phyloP scores from a whole-genome alignment of 2,797 vertebrate species.

The Nothura maculosa region DNA sequence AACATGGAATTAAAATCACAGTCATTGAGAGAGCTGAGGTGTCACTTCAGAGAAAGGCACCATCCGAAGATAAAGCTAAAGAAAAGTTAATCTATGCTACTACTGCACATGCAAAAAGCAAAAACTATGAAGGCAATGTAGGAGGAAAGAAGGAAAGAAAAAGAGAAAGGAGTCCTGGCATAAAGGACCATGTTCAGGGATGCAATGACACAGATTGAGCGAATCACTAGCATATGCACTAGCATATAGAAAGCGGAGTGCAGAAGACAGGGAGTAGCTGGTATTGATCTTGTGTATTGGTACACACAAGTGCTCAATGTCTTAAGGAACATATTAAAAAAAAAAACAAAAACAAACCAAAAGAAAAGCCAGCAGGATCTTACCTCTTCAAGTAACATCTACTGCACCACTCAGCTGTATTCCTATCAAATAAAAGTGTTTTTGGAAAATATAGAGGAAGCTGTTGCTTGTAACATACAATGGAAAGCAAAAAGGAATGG shows the following conservation, averaged over 20 bases:
- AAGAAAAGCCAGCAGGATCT: neutral
- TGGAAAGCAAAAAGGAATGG: neutral
- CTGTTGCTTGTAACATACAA: neutral
- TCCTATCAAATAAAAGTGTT: neutral
- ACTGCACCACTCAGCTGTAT: neutral
- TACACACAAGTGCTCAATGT: neutral
- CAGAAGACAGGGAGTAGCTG: neutral
- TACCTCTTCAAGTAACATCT: neutral
- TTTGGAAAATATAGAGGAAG: neutral
- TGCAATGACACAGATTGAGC: neutral
- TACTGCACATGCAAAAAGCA: neutral
- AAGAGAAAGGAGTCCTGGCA: neutral
- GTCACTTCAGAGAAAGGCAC: neutral
- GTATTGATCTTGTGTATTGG: neutral
- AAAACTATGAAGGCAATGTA: neutral
- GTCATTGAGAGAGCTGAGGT: neutral
- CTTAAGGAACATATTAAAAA: neutral
- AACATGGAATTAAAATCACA: neutral
- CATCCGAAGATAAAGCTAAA: neutral
- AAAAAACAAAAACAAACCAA: neutral
- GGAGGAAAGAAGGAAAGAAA: neutral
- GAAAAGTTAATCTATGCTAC: neutral
- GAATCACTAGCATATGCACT: neutral
- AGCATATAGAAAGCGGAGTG: neutral
- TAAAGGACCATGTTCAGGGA: neutral